Evolutionary conservation across 2,113 vertebrate genomes (phyloP).

Genomic region (Mesitornis unicolor): DNA sequence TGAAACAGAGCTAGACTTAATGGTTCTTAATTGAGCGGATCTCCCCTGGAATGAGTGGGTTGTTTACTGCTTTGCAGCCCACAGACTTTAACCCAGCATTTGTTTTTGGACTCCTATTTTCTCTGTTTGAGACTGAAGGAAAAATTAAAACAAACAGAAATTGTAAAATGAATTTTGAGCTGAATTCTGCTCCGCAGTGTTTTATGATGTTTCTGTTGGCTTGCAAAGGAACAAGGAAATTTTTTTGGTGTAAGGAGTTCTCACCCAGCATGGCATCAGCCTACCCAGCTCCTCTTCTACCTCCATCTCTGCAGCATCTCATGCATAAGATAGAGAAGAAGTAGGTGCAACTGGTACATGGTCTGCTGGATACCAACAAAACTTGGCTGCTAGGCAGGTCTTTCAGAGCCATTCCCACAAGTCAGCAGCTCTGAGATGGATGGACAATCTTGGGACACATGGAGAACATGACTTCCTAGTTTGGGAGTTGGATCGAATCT

Average conservation of each 20-base stretch:
- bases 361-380: background rate
- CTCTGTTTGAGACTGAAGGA: background rate
- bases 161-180: background rate
- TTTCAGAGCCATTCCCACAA: background rate
- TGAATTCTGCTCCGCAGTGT: background rate
- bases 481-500: background rate
- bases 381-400: background rate
- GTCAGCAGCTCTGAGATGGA: background rate
- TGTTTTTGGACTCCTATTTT: background rate
- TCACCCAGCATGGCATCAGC: background rate
- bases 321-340: background rate
- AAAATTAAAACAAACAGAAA: background rate
- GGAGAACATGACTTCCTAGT: background rate
- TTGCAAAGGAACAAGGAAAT: background rate
- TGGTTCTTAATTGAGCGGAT: constrained; percentile 24
- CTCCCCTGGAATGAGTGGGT: background rate
- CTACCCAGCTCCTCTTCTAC: fast-evolving
- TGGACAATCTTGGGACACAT: background rate
- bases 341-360: background rate
- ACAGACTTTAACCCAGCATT: background rate
- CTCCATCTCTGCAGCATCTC: background rate
- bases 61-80: background rate
- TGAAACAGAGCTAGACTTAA: background rate
- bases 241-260: background rate
- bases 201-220: background rate